Evolutionary conservation across 1,140 invertebrate species (phyloP).

Genomic region (Pseudobourletiella spinata): DNA sequence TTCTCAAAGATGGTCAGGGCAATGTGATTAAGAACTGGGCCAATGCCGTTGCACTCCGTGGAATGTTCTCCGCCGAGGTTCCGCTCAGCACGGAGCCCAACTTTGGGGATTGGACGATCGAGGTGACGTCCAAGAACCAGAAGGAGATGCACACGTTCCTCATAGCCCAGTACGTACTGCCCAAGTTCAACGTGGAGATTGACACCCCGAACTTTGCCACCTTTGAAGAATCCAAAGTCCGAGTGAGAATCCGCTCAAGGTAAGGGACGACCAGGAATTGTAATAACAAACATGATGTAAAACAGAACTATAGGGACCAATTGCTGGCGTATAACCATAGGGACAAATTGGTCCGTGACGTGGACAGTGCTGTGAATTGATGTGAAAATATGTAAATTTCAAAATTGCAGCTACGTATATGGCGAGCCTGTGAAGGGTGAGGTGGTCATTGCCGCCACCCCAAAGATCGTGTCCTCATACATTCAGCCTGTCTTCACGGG

Average conservation of each 20-base stretch:
- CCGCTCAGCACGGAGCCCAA: conserved; percentile 72
- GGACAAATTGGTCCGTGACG: background rate
- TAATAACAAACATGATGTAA: too few relatives aligned
- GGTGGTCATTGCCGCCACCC: conserved; percentile 62
- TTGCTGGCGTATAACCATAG: background rate
- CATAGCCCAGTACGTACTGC: conserved; percentile 84
- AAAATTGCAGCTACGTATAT: conserved; percentile 58
- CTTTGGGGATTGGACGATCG: conserved; percentile 85
- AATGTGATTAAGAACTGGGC: conserved; percentile 74
- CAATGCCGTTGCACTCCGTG: conserved; percentile 56
- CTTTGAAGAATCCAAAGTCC: conserved; percentile 65
- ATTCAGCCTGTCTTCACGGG: conserved; percentile 68
- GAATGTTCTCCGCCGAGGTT: conserved; percentile 68
- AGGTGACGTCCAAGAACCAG: conserved; percentile 51
- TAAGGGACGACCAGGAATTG: too few relatives aligned
- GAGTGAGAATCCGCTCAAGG: conserved; percentile 71
- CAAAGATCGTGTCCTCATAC: conserved; percentile 63
- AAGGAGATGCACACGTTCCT: conserved; percentile 50
- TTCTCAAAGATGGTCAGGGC: conserved; percentile 64
- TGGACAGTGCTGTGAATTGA: background rate
- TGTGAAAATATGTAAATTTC: too few relatives aligned
- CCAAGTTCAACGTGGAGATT: conserved; percentile 81
- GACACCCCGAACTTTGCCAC: conserved; percentile 69
- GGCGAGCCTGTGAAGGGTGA: conserved; percentile 73
- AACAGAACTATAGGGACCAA: too few relatives aligned